phyloP scores from a whole-genome alignment of 2,113 vertebrate species.

The Azemiops feae region DNA sequence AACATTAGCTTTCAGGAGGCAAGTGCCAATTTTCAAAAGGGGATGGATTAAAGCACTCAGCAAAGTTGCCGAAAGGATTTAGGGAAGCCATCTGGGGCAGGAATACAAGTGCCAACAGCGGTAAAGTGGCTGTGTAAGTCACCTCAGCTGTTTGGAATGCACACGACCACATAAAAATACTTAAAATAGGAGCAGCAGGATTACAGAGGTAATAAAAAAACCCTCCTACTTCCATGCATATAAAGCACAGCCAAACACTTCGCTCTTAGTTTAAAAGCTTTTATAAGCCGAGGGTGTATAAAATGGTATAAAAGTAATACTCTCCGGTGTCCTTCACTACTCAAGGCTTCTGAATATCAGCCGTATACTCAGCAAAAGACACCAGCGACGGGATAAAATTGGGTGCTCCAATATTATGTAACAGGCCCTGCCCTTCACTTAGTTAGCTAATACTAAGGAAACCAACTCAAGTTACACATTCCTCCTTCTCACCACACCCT shows the following conservation, averaged over 20 bases:
- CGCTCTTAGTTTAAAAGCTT: neutral
- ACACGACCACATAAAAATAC: neutral
- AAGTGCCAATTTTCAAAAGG: neutral
- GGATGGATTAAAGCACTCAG: neutral
- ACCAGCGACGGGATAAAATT: neutral
- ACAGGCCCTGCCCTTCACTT: neutral
- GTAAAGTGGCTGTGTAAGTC: neutral
- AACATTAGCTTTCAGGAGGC: neutral
- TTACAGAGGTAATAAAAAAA: neutral
- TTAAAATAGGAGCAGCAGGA: neutral
- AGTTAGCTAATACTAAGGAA: neutral
- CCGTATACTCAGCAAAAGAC: neutral
- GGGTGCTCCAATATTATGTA: neutral
- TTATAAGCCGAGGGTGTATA: neutral
- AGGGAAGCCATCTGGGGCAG: neutral
- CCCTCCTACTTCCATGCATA: neutral
- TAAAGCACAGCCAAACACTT: neutral
- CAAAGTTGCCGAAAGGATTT: neutral
- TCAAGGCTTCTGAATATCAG: too few species aligned
- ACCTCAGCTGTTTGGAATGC: neutral
- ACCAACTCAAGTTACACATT: neutral
- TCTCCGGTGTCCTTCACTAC: neutral
- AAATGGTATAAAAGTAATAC: neutral
- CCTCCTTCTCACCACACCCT: neutral
- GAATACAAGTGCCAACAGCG: neutral